phyloP scores from a whole-genome alignment of 2,888 invertebrate genomes.

The Alviniconcha strummeri region DNA sequence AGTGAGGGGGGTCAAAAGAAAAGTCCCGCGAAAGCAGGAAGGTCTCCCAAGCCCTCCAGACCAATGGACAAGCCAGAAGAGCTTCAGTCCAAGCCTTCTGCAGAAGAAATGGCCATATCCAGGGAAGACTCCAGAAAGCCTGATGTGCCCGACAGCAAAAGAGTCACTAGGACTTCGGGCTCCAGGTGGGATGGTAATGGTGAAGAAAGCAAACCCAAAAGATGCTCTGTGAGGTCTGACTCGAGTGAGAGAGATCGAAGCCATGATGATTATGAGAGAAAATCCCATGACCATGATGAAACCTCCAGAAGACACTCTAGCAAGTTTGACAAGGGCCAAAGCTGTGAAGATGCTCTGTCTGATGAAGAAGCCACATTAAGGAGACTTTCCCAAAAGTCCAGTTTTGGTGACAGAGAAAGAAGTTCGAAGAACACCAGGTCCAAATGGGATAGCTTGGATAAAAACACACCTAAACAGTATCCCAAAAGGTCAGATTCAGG shows the following conservation, averaged over 20 bases:
- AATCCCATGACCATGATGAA: neutral
- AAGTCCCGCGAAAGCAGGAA: neutral
- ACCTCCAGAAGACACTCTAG: too few relatives aligned
- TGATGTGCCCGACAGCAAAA: neutral
- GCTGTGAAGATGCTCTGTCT: neutral
- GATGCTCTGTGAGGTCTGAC: neutral
- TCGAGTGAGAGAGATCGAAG: neutral
- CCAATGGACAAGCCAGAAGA: neutral
- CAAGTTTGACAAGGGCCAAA: neutral
- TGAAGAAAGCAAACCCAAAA: neutral
- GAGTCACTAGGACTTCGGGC: neutral
- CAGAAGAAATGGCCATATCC: neutral
- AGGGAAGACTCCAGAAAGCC: neutral
- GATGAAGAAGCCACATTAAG: neutral
- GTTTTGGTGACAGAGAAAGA: neutral
- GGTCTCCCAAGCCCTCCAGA: neutral
- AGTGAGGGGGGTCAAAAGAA: constrained; percentile 2
- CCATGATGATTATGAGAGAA: neutral
- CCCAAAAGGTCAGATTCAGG: neutral
- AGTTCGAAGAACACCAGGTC: neutral
- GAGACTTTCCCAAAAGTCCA: neutral
- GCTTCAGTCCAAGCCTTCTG: neutral
- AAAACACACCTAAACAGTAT: neutral
- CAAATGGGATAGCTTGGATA: neutral
- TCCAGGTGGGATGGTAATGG: neutral